Conservation (phyloP, 2,797 vertebrate species). For the Anisognathus igniventris region DNA sequence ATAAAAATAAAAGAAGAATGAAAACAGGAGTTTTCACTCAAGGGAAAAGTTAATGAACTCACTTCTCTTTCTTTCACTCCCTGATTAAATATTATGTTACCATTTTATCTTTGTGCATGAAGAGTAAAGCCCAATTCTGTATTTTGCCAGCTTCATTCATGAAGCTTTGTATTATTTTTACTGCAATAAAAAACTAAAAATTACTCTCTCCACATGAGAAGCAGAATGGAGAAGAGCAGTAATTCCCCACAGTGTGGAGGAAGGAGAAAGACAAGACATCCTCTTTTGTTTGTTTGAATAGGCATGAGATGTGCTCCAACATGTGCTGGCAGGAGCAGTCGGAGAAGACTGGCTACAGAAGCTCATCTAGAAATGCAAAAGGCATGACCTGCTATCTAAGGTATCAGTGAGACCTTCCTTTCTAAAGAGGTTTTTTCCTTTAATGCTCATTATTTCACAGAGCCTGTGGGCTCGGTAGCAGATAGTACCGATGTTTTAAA, state of each 20-base stretch:
- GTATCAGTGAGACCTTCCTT: neutral
- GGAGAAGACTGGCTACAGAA: neutral
- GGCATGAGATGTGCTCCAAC: conserved; percentile 35
- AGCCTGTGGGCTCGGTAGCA: neutral
- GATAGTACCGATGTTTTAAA: neutral
- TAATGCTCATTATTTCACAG: neutral
- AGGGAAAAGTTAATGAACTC: conserved; percentile 67
- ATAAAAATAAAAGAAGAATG: conserved; percentile 68
- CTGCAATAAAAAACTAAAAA: conserved; percentile 49
- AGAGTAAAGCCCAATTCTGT: conserved; percentile 49
- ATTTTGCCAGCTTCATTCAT: conserved; percentile 65
- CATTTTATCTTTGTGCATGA: conserved; percentile 57
- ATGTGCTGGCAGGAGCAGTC: neutral
- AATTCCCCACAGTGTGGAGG: conserved; percentile 11
- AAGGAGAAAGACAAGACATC: conserved; percentile 17
- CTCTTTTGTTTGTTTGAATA: conserved; percentile 50
- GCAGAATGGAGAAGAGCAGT: conserved; percentile 24
- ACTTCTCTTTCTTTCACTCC: conserved; percentile 64
- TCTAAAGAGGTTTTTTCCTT: neutral
- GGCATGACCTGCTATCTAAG: neutral
- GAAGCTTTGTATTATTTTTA: conserved; percentile 63
- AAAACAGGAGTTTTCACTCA: conserved; percentile 66
- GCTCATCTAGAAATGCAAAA: conserved; percentile 15
- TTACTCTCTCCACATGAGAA: conserved; percentile 23
- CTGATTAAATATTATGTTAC: conserved; percentile 69